phyloP scores from a whole-genome alignment of 2,888 invertebrate genomes.

The Epistrophe grossulariae region DNA sequence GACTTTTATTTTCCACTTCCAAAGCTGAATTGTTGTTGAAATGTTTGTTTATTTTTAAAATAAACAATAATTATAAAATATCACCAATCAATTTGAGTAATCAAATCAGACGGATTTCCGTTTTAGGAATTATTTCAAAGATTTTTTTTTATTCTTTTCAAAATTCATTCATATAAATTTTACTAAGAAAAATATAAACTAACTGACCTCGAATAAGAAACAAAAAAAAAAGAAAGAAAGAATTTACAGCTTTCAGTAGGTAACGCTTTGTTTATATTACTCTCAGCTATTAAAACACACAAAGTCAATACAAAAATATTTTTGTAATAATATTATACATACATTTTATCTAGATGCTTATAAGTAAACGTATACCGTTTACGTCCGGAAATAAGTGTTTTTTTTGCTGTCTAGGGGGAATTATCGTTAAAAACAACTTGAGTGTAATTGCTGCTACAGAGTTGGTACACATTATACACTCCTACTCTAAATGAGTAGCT shows the following conservation, averaged over 20 bases:
- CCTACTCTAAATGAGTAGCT: conserved; percentile 34
- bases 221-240: neutral
- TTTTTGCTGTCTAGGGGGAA: neutral
- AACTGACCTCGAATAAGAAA: conserved; percentile 49
- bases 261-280: conserved; percentile 26
- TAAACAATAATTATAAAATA: conserved; percentile 53
- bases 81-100: conserved; percentile 23
- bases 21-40: conserved; percentile 6
- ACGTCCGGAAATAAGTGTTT: conserved; percentile 60
- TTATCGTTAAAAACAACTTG: neutral
- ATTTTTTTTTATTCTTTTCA: neutral
- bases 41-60: conserved; percentile 28
- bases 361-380: conserved; percentile 11
- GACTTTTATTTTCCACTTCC: neutral
- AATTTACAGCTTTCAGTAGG: conserved; percentile 6
- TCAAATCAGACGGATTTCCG: conserved; percentile 54
- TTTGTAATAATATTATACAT: conserved; percentile 52
- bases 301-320: conserved; percentile 49
- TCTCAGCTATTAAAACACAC: conserved; percentile 45
- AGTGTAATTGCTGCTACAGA: neutral
- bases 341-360: neutral
- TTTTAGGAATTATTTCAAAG: conserved; percentile 42
- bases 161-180: conserved; percentile 40
- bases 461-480: no score
- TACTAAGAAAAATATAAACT: neutral